phyloP scores from a whole-genome alignment of 2,888 invertebrate genomes.

The Oscheius sp. region DNA sequence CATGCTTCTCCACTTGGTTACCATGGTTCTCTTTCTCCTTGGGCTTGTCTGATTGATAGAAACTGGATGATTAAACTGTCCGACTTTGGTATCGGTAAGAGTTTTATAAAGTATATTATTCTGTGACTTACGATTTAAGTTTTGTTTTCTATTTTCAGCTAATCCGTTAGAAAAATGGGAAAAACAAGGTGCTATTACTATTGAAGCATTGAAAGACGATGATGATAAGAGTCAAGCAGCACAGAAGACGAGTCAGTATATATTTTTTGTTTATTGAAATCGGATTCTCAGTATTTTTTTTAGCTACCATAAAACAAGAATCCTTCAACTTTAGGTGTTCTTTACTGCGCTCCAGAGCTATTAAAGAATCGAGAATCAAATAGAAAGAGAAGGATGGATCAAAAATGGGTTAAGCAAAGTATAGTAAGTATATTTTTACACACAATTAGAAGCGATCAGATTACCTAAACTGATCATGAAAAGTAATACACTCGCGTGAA shows the following conservation, averaged over 20 bases:
- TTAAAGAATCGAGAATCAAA: conserved; percentile 62
- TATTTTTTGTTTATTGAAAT: neutral
- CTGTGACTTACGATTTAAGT: neutral
- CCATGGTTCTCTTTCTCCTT: conserved; percentile 66
- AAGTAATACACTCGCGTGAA: too few relatives aligned
- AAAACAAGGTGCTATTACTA: conserved; percentile 61
- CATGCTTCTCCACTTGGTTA: conserved; percentile 65
- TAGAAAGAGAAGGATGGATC: conserved; percentile 57
- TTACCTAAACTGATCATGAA: neutral
- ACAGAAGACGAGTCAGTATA: conserved; percentile 55
- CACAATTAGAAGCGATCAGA: neutral
- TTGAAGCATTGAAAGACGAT: conserved; percentile 56
- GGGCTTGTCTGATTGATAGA: conserved; percentile 68
- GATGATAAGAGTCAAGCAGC: conserved; percentile 63
- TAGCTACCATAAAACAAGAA: neutral
- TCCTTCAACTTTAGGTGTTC: conserved; percentile 36
- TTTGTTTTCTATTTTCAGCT: conserved; percentile 30
- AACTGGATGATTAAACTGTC: conserved; percentile 70
- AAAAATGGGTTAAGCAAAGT: conserved; percentile 60
- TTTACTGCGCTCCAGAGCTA: conserved; percentile 61
- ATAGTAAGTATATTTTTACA: conserved; percentile 16
- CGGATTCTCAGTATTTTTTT: neutral
- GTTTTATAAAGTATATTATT: neutral
- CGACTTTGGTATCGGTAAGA: conserved; percentile 55
- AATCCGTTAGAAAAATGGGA: conserved; percentile 67